A percentile compares a stretch with the other conserved stretches of the same genome.
Evolutionary conservation across 2,888 invertebrate species (phyloP).

Genomic region (Limnephilus rhombicus): DNA sequence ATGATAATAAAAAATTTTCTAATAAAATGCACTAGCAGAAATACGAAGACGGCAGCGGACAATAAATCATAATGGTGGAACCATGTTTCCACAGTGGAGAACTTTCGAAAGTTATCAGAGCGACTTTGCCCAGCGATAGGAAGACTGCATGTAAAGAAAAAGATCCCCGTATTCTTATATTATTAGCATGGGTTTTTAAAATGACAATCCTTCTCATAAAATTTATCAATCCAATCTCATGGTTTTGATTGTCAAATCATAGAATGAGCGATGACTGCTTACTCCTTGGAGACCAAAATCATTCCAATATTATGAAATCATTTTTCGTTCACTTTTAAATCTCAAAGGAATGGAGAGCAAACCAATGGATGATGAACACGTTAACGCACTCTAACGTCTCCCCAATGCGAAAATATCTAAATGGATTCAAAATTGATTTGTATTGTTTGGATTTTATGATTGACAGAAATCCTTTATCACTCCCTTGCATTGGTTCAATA

Average conservation of each 20-base stretch:
- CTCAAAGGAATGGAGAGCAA: background rate
- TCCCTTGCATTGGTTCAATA: slow-evolving; percentile 23
- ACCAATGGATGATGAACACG: background rate
- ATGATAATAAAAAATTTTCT: too few relatives aligned
- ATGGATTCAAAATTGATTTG: slow-evolving; percentile 50
- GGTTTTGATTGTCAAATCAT: background rate
- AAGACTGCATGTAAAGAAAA: too few relatives aligned
- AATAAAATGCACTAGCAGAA: too few relatives aligned
- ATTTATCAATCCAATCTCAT: background rate
- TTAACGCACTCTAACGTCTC: slow-evolving; percentile 6
- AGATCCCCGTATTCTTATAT: too few relatives aligned
- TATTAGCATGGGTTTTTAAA: background rate
- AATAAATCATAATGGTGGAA: too few relatives aligned
- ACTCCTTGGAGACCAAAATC: background rate
- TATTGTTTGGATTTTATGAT: slow-evolving; percentile 52
- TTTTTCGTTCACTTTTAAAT: background rate
- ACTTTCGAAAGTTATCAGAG: too few relatives aligned
- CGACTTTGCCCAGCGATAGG: too few relatives aligned
- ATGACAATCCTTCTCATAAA: background rate
- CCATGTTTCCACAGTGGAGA: too few relatives aligned
- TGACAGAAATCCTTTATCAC: slow-evolving; percentile 56
- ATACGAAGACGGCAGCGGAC: too few relatives aligned
- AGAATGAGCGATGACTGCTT: background rate
- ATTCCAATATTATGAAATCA: background rate
- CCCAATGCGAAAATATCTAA: slow-evolving; percentile 27